These are phyloP conservation scores for Smutsia gigantea DNA, from an alignment of 2,797 vertebrate genomes.

Conservation along the genomic window DNA sequence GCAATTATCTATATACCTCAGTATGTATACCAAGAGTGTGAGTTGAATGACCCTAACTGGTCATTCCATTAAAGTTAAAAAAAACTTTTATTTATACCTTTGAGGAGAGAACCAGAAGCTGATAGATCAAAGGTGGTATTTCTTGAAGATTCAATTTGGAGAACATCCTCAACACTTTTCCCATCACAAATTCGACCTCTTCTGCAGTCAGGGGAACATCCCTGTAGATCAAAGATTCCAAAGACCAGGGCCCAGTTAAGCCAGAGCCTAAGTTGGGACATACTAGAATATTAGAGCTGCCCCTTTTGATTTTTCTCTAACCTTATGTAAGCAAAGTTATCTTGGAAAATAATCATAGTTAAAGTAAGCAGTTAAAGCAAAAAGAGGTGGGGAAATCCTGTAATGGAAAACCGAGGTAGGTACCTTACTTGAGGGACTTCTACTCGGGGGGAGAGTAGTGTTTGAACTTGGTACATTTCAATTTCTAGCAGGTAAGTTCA, in stretches of 20 bases:
- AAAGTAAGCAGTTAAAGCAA: constrained; percentile 23
- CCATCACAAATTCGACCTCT: constrained; percentile 94
- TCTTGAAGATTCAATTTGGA: constrained; percentile 95
- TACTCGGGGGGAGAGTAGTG: not conserved
- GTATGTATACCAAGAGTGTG: not conserved
- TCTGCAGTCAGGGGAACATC: constrained; percentile 94
- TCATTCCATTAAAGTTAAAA: not conserved
- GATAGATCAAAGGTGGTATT: constrained; percentile 96
- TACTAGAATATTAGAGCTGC: not conserved
- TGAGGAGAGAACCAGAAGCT: constrained; percentile 94
- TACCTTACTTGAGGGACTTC: too few species aligned
- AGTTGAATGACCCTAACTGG: not conserved
- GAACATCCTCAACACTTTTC: constrained; percentile 94
- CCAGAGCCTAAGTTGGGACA: not conserved
- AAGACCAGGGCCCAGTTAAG: not conserved
- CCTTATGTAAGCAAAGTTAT: not conserved
- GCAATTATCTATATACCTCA: not conserved
- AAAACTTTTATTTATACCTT: constrained; percentile 88
- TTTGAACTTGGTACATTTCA: not conserved
- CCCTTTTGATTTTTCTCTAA: not conserved
- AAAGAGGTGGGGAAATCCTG: not conserved
- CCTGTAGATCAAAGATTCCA: constrained; percentile 83
- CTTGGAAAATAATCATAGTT: not conserved
- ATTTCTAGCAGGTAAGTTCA: not conserved
- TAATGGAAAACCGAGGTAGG: constrained; percentile 1